These are phyloP conservation scores for Isichthys henryi DNA, from an alignment of 2,113 vertebrate genomes.

Conservation along the genomic window DNA sequence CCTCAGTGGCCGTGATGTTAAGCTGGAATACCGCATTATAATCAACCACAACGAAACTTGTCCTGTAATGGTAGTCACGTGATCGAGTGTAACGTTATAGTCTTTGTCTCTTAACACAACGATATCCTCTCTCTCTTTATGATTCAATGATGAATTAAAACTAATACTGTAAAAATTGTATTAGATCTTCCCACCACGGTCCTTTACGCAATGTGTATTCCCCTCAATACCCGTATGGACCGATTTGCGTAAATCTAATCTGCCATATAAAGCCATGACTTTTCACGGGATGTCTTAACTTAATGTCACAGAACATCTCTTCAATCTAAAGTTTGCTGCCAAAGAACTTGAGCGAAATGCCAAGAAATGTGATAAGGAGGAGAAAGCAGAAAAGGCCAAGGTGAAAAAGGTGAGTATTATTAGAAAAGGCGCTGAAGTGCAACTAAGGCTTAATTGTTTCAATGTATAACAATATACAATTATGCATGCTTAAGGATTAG, in stretches of 20 bases:
- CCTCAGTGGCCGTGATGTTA: neutral
- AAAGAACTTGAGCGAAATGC: constrained; percentile 83
- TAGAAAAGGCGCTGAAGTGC: neutral
- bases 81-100: neutral
- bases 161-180: neutral
- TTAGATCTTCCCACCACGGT: no score
- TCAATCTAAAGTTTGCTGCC: constrained; percentile 86
- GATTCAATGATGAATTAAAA: neutral
- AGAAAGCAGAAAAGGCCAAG: constrained; percentile 82
- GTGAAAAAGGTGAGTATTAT: constrained; percentile 78
- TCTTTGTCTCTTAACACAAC: neutral
- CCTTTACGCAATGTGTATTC: neutral
- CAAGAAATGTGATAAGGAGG: constrained; percentile 90
- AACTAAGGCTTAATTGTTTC: neutral
- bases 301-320: constrained; percentile 68
- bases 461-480: neutral
- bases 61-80: neutral
- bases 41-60: neutral
- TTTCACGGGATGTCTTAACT: constrained; percentile 45
- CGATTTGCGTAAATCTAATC: neutral
- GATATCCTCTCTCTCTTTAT: neutral
- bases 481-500: neutral
- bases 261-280: neutral
- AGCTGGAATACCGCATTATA: neutral
- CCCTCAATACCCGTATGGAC: neutral